Conservation (phyloP, 2,113 vertebrate genomes). For the Entomyzon cyanotis region DNA sequence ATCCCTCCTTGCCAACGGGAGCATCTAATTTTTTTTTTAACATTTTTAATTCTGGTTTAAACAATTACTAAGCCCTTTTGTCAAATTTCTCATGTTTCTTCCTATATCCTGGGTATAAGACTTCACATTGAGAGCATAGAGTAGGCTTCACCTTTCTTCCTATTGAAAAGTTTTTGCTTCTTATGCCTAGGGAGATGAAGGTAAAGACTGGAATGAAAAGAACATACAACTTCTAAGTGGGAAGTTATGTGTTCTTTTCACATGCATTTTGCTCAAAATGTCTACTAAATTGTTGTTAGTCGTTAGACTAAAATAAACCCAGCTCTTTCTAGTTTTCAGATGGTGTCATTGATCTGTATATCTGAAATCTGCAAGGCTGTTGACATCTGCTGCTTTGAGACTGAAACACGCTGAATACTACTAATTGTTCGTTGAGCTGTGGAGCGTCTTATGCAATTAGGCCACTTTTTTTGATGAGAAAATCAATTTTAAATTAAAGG, state of each 20-base stretch:
- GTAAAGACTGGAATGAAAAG: slow-evolving; percentile 27
- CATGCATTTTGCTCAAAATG: slow-evolving; percentile 1
- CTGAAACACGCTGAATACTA: not conserved
- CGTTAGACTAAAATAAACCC: not conserved
- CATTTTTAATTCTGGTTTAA: not conserved
- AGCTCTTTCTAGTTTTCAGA: not conserved
- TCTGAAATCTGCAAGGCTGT: slow-evolving; percentile 6
- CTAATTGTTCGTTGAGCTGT: slow-evolving; percentile 10
- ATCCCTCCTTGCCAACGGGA: not conserved
- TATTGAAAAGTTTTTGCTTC: not conserved
- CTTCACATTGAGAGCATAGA: not conserved
- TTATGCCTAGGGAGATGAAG: not conserved
- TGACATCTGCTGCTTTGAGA: slow-evolving; percentile 29
- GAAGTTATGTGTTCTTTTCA: not conserved
- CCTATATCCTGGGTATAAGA: not conserved
- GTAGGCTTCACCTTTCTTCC: not conserved
- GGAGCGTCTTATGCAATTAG: slow-evolving; percentile 35
- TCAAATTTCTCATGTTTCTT: not conserved
- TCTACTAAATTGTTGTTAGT: not conserved
- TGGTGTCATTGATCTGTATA: not conserved
- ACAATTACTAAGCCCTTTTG: not conserved
- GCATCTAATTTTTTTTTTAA: not conserved
- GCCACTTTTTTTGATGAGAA: slow-evolving; percentile 23
- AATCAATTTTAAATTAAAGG: slow-evolving; percentile 63
- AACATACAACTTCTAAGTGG: not conserved